phyloP scores from a whole-genome alignment of 2,888 invertebrate genomes.

The Xylocampa areola region DNA sequence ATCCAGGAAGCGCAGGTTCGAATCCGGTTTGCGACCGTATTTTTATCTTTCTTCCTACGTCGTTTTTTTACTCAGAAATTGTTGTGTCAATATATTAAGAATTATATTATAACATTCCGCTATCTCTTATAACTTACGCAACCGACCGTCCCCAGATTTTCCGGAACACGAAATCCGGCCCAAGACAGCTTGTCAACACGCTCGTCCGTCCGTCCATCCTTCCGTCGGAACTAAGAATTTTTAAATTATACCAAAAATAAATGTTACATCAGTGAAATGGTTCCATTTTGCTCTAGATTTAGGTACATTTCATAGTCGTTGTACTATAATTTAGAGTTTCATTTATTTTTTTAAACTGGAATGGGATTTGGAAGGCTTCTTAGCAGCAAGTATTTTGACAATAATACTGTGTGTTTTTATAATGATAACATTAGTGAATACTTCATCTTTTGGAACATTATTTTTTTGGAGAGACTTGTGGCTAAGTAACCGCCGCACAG shows the following conservation, averaged over 20 bases:
- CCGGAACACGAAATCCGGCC: slow-evolving; percentile 59
- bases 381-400: no score
- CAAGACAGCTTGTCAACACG: slow-evolving; percentile 61
- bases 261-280: slow-evolving; percentile 51
- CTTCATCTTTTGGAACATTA: no score
- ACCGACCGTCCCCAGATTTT: slow-evolving; percentile 47
- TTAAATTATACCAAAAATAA: slow-evolving; percentile 60
- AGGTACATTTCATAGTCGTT: slow-evolving; percentile 17
- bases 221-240: slow-evolving; percentile 48
- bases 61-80: no score
- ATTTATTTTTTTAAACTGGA: slow-evolving; percentile 9
- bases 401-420: no score
- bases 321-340: slow-evolving; percentile 1
- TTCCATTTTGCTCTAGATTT: slow-evolving; percentile 34
- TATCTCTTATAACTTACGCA: slow-evolving; percentile 40
- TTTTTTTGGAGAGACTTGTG: no score
- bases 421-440: no score
- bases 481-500: no score
- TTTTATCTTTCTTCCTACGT: no score
- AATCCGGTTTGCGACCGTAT: no score
- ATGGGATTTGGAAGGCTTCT: background rate
- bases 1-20: no score
- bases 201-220: slow-evolving; percentile 49
- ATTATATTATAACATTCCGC: slow-evolving; percentile 1
- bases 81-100: background rate